A percentile compares a stretch with the other conserved stretches of the same genome.
Conservation (phyloP, 2,113 vertebrate species). For the Heliornis fulica region DNA sequence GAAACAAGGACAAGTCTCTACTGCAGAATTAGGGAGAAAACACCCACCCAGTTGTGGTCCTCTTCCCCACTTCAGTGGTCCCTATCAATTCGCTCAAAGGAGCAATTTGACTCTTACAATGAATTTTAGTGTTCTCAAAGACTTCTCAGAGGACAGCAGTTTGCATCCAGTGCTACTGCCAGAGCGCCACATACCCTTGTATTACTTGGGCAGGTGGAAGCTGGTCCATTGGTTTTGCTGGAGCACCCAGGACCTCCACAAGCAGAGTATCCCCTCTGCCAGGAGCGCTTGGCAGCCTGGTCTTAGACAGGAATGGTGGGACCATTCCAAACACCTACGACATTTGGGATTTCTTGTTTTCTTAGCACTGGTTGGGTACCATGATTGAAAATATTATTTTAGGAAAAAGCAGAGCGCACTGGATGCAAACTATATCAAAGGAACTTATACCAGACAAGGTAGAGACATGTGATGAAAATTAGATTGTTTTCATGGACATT, state of each 20-base stretch:
- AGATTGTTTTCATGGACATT: background rate
- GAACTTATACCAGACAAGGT: background rate
- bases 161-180: background rate
- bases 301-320: background rate
- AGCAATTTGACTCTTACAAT: background rate
- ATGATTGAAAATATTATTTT: background rate
- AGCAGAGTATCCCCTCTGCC: background rate
- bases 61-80: background rate
- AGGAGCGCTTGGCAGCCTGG: background rate
- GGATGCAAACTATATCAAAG: background rate
- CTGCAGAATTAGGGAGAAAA: background rate
- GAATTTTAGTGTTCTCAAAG: background rate
- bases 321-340: background rate
- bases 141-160: background rate
- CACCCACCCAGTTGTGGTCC: background rate
- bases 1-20: background rate
- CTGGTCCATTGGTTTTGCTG: background rate
- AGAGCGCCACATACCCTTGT: background rate
- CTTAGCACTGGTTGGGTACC: background rate
- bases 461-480: background rate
- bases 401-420: background rate
- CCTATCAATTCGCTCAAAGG: background rate
- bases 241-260: background rate
- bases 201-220: background rate
- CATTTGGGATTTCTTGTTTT: conserved; percentile 9